Evolutionary conservation across 1,140 invertebrate genomes (phyloP).

Genomic region (Phymorhynchus buccinoides): DNA sequence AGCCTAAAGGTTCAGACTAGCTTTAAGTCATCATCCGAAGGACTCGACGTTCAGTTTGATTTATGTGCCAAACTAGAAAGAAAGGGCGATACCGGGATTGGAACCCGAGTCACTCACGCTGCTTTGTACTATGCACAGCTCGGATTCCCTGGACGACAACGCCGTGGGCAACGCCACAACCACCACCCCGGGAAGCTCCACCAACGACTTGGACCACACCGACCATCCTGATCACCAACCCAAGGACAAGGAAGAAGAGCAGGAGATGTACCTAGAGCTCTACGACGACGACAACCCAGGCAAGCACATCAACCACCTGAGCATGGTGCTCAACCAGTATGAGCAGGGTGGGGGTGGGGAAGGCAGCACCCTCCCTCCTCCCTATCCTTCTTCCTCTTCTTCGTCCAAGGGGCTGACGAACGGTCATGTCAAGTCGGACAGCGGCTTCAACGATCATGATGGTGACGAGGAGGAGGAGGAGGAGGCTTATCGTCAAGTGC

Average conservation of each 20-base stretch:
- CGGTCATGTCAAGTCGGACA: conserved; percentile 33
- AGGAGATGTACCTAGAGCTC: conserved; percentile 37
- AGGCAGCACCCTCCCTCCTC: background rate
- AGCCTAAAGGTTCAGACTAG: too few relatives aligned
- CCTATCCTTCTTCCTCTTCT: background rate
- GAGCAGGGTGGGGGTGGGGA: background rate
- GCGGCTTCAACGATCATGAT: conserved; percentile 26
- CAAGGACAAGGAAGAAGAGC: conserved; percentile 31
- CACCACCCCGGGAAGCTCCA: background rate
- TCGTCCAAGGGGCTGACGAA: background rate
- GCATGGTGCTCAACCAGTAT: conserved; percentile 33
- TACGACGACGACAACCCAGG: conserved; percentile 15
- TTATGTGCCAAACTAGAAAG: too few relatives aligned
- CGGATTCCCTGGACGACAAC: conserved; percentile 31
- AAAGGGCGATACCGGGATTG: too few relatives aligned
- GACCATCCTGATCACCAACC: background rate
- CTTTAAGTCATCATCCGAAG: too few relatives aligned
- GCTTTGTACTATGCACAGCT: too few relatives aligned
- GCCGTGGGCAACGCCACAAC: background rate
- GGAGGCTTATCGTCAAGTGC: background rate
- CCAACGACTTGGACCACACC: background rate
- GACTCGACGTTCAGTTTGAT: too few relatives aligned
- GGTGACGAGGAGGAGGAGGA: background rate
- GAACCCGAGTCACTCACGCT: too few relatives aligned
- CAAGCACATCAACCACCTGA: conserved; percentile 31